Base-by-base conservation (phyloP, 2,113 vertebrate genomes). In the Aphelocoma coerulescens region DNA sequence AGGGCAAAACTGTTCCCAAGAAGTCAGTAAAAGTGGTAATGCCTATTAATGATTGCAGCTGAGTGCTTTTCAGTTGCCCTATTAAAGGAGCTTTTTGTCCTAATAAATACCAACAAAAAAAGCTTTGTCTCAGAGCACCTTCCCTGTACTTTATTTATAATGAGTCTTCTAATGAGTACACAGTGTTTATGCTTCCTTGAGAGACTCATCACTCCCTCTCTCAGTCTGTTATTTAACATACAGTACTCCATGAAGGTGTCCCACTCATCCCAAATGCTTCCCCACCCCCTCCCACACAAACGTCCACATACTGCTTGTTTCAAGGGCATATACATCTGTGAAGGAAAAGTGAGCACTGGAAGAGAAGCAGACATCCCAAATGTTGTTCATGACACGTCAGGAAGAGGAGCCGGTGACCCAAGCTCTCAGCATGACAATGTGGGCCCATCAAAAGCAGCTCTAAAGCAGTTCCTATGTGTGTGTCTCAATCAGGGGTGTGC, bases 131-230 rank as follows among this genome's bases (percentile, higher is more conserved):
- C 98, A 97, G 96, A 98, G 97, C 96, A 98, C 98, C 98, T 97
- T 98, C 94, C 92, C 97, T 97, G 98, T 85, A 96, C 97, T 98
- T 98, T 97, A 97, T 96, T 97, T 97, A 98, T 98, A 98, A 98
- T 96, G 97, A 98, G 97, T 75, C 97, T 98, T 98, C 98, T 98
- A 98, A 98, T 98, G 98, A 98, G 93, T 95, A 97, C 68, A 89
- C 95, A 73, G 80, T 97, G 97, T 98, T 98, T 98, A 98, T 97
- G 96, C 97, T 97, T 98, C 97, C 98, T 98, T 97, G 96, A 97
- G 97, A 98, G 98, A 98, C 97, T 96, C 97, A 97, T 98, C 97
- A 97, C 89, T 98, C 95, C 97, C 94, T 94, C 96, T 96, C 89
- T 97, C 95, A 97, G 95, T 91, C 97, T 97, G 87, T 98, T 98